A percentile compares a stretch with the other conserved stretches of the same genome.
Evolutionary conservation across 2,888 invertebrate genomes (phyloP).

Genomic region (Lampropteryx suffumata): DNA sequence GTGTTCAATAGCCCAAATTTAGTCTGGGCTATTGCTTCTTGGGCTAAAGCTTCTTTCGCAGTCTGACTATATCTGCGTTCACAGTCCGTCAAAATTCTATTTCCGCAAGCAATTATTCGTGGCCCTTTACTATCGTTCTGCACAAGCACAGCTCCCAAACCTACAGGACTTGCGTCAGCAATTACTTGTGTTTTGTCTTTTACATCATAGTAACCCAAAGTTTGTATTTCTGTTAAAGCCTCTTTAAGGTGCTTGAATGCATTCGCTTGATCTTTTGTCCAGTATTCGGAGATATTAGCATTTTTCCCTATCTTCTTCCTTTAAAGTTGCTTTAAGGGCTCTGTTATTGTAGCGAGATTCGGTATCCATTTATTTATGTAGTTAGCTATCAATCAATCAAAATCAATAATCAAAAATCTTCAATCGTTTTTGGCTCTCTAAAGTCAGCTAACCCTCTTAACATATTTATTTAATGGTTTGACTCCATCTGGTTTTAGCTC

Average conservation of each 20-base stretch:
- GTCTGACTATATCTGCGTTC: slow-evolving; percentile 41
- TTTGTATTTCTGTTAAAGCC: slow-evolving; percentile 18
- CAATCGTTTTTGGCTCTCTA: slow-evolving; percentile 12
- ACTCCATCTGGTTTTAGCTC: slow-evolving; percentile 26
- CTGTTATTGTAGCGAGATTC: slow-evolving; percentile 32
- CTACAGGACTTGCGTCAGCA: no score
- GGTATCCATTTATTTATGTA: no score
- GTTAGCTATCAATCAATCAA: no score
- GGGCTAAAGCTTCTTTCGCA: slow-evolving; percentile 40
- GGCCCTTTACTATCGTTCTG: neutral
- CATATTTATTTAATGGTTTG: slow-evolving; percentile 19
- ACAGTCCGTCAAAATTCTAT: slow-evolving; percentile 34
- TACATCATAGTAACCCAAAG: no score
- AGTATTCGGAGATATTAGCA: no score
- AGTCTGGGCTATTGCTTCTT: no score
- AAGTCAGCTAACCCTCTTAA: neutral
- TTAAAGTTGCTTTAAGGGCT: slow-evolving; percentile 28
- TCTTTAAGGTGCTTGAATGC: slow-evolving; percentile 31
- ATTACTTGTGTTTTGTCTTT: no score
- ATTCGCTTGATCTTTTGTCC: no score
- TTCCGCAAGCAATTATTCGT: slow-evolving; percentile 27
- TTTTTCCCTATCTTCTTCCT: slow-evolving; percentile 24
- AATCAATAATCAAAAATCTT: no score
- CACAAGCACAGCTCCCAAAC: no score
- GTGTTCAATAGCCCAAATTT: slow-evolving; percentile 37